phyloP scores from a whole-genome alignment of 2,113 vertebrate genomes.

The Natator depressus region DNA sequence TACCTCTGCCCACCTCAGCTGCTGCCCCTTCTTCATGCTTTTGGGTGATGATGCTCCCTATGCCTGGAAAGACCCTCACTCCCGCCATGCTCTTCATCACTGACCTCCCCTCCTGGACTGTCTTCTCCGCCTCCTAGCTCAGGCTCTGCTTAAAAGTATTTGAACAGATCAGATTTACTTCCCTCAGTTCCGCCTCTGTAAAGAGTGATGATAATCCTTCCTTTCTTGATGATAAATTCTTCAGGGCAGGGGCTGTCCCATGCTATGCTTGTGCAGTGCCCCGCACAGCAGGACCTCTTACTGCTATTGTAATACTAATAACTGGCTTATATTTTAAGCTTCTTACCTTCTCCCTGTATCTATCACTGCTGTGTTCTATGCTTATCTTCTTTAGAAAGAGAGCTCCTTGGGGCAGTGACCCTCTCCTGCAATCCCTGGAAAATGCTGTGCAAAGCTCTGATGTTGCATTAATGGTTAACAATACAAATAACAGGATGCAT shows the following conservation, averaged over 20 bases:
- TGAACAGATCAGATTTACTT: background rate
- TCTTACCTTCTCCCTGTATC: background rate
- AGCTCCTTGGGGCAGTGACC: background rate
- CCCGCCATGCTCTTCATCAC: background rate
- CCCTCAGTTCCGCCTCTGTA: background rate
- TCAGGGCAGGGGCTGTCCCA: no score
- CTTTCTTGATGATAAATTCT: background rate
- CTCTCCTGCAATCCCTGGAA: background rate
- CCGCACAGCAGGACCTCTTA: background rate
- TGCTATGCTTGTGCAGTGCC: background rate
- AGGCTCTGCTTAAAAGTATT: background rate
- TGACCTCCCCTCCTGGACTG: background rate
- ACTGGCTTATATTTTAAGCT: background rate
- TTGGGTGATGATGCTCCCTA: background rate
- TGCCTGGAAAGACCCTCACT: background rate
- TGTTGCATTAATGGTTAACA: background rate
- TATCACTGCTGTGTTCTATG: background rate
- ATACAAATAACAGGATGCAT: background rate
- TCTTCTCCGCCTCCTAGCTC: background rate
- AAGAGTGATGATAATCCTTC: background rate
- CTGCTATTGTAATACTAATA: background rate
- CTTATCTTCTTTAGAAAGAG: background rate
- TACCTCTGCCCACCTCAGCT: background rate
- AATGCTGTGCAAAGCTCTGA: background rate
- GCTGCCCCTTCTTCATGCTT: background rate